These are phyloP conservation scores for Otus sunia DNA, from an alignment of 2,113 vertebrate species.

Conservation along the genomic window DNA sequence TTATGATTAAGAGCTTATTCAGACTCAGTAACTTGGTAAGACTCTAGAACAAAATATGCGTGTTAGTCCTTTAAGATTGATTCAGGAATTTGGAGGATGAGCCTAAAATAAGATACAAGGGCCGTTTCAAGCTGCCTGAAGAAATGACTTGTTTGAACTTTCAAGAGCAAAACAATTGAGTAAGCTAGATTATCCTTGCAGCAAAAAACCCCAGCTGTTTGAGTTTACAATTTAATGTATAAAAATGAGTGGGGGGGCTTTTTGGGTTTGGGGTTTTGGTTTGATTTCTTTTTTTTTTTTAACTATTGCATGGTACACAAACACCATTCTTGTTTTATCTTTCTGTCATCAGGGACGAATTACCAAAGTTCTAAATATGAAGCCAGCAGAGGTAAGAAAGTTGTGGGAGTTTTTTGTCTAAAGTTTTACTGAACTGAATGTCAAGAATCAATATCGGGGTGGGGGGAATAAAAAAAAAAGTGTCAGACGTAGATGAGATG, in stretches of 20 bases:
- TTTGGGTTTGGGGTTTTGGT: neutral
- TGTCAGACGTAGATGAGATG: neutral
- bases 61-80: neutral
- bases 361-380: slow-evolving; percentile 98
- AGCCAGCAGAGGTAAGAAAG: slow-evolving; percentile 90
- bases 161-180: neutral
- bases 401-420: neutral
- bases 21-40: neutral
- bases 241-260: neutral
- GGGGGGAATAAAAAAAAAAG: neutral
- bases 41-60: neutral
- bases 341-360: slow-evolving; percentile 86
- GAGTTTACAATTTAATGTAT: neutral
- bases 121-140: neutral
- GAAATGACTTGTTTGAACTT: neutral
- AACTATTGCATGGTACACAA: neutral
- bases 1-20: neutral
- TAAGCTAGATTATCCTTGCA: neutral
- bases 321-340: neutral
- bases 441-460: neutral
- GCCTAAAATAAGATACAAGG: neutral
- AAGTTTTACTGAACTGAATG: neutral
- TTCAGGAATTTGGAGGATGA: neutral
- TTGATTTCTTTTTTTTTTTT: neutral
- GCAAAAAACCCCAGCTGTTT: neutral